A percentile compares a stretch with the other conserved stretches of the same genome.
These are phyloP conservation scores for Microctonus hyperodae DNA, from an alignment of 2,888 invertebrate genomes.

Conservation along the genomic window DNA sequence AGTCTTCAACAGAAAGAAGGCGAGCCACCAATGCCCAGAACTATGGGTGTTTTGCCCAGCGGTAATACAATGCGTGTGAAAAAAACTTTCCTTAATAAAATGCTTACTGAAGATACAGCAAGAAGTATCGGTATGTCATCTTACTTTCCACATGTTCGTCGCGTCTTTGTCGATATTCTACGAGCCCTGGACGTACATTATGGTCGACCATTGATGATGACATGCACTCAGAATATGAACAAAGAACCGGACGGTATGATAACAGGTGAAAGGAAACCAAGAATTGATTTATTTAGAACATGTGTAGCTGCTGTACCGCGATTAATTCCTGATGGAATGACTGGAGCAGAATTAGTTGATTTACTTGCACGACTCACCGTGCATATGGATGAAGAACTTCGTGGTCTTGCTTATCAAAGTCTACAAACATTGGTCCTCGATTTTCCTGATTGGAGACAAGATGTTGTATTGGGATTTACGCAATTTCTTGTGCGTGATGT, in stretches of 20 bases:
- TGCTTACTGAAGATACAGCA: constrained; percentile 96
- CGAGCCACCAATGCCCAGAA: constrained; percentile 98
- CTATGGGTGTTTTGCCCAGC: constrained; percentile 92
- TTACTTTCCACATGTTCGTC: constrained; percentile 94
- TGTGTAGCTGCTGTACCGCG: constrained; percentile 99
- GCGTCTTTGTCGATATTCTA: constrained; percentile 95
- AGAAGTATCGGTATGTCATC: constrained; percentile 95
- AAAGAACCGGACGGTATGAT: constrained; percentile 93
- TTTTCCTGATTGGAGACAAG: constrained; percentile 97
- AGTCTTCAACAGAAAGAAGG: constrained; percentile 98
- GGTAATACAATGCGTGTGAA: constrained; percentile 94
- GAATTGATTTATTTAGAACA: constrained; percentile 96
- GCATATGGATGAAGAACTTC: constrained; percentile 97
- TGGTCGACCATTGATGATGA: constrained; percentile 96
- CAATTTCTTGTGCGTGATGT: constrained; percentile 95
- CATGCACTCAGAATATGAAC: constrained; percentile 93
- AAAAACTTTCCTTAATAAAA: constrained; percentile 95
- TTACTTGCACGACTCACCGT: constrained; percentile 92
- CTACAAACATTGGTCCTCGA: constrained; percentile 95
- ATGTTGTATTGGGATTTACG: constrained; percentile 87
- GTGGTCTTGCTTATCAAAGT: constrained; percentile 92
- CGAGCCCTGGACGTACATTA: constrained; percentile 94
- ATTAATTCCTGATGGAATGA: constrained; percentile 97
- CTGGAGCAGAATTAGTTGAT: constrained; percentile 91
- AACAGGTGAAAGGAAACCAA: constrained; percentile 95